Evolutionary conservation across 2,113 vertebrate genomes (phyloP).

Genomic region (Lagenorhynchus albirostris): DNA sequence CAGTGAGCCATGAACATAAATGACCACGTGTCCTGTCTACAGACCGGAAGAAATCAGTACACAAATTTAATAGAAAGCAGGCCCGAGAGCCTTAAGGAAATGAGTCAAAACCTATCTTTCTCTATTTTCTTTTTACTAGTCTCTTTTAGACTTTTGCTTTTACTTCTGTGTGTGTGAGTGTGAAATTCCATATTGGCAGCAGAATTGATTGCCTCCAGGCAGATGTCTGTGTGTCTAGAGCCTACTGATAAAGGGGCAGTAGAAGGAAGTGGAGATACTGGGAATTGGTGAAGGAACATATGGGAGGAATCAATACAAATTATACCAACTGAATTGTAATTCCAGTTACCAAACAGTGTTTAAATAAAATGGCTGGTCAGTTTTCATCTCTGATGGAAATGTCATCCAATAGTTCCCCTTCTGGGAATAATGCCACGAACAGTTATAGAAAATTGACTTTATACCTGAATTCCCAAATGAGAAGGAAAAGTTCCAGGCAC

Average conservation of each 20-base stretch:
- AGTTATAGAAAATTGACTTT: conserved; percentile 76
- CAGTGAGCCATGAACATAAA: neutral
- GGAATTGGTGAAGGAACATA: conserved; percentile 17
- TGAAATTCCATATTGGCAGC: neutral
- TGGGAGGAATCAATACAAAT: conserved; percentile 50
- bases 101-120: neutral
- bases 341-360: conserved; percentile 30
- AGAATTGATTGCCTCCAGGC: neutral
- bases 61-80: neutral
- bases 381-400: conserved; percentile 47
- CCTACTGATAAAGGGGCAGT: neutral
- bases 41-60: neutral
- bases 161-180: neutral
- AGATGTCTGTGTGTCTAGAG: neutral
- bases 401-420: conserved; percentile 49
- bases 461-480: conserved; percentile 75
- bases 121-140: neutral
- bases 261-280: conserved; percentile 9
- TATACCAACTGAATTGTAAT: conserved; percentile 37
- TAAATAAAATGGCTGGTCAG: conserved; percentile 59
- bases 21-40: neutral
- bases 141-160: neutral
- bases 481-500: conserved; percentile 70
- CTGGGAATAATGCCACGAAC: conserved; percentile 64
- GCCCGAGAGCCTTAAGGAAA: neutral